These are phyloP conservation scores for Clepsis dumicolana DNA, from an alignment of 2,888 invertebrate species.

Conservation along the genomic window DNA sequence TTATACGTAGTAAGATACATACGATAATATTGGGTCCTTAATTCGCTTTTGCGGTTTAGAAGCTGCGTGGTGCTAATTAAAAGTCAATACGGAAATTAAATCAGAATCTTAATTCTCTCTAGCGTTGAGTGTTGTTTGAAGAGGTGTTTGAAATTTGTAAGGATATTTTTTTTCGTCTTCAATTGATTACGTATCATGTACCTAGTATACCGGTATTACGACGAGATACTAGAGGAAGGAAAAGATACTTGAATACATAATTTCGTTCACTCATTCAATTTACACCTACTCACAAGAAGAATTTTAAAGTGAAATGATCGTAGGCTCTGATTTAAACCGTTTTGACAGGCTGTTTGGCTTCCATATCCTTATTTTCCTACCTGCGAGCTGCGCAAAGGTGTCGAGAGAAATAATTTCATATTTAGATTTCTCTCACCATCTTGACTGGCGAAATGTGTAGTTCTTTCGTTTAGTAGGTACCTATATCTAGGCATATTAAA, in stretches of 20 bases:
- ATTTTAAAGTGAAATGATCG: neutral
- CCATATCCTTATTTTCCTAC: neutral
- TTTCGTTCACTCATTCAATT: no score
- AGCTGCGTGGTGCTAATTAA: neutral
- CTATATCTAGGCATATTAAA: neutral
- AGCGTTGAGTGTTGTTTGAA: neutral
- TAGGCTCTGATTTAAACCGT: neutral
- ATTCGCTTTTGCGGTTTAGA: neutral
- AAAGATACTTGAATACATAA: no score
- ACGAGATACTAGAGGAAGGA: no score
- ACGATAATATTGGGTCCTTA: neutral
- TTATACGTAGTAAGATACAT: neutral
- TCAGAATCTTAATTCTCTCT: neutral
- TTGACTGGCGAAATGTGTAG: neutral
- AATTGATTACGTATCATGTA: no score
- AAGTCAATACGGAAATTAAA: constrained; percentile 1
- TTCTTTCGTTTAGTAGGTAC: neutral
- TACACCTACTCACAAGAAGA: no score
- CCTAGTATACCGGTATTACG: no score
- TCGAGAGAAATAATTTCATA: neutral
- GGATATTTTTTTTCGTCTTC: no score
- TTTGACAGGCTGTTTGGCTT: neutral
- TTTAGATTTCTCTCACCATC: neutral
- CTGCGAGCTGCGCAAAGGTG: neutral
- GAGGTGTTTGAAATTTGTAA: no score